Base-by-base conservation (phyloP, 2,888 invertebrate species). In the Platynereis dumerilii region DNA sequence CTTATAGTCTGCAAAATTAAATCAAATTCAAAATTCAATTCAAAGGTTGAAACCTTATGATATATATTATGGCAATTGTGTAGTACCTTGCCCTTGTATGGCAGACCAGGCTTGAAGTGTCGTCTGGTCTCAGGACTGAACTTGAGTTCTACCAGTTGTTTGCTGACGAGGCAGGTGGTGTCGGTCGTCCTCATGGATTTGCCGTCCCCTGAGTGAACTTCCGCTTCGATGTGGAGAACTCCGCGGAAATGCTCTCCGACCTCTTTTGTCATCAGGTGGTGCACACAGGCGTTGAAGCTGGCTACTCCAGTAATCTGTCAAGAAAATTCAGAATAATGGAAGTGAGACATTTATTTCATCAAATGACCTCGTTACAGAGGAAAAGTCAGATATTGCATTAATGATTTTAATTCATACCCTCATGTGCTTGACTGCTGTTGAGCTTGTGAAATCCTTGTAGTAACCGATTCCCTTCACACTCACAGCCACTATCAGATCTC, bases 1-100 rank as follows among this genome's bases (percentile, higher is more conserved):
- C n/a, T n/a, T n/a, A n/a, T n/a, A n/a, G n/a, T n/a, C n/a, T n/a
- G n/a, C n/a, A n/a, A n/a, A n/a, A n/a, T n/a, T n/a, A n/a, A n/a
- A n/a, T n/a, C n/a, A n/a, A n/a, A n/a, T n/a, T n/a, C n/a, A n/a
- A n/a, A n/a, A n/a, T n/a, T n/a, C n/a, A n/a, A n/a, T n/a, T n/a
- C n/a, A n/a, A n/a, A n/a, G n/a, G n/a, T n/a, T n/a, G n/a, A n/a
- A n/a, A n/a, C n/a, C n/a, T n/a, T n/a, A n/a, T n/a, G n/a, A n/a
- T n/a, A n/a, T n/a, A n/a, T n/a, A n/a, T n/a, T n/a, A n/a, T n/a
- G n/a, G n/a, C n/a, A n/a, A n/a, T n/a, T n/a, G n/a, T n/a, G n/a
- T n/a, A n/a, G n/a, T n/a, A 90, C 88, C 85, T 88, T 89, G 59
- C 90, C 87, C 72, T 88, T 88, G 73, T 90, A 91, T 0, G 91